Evolutionary conservation across 2,888 invertebrate species (phyloP), one percentile per base, ranked within the genome.

Genomic region (Agrilus mali): DNA sequence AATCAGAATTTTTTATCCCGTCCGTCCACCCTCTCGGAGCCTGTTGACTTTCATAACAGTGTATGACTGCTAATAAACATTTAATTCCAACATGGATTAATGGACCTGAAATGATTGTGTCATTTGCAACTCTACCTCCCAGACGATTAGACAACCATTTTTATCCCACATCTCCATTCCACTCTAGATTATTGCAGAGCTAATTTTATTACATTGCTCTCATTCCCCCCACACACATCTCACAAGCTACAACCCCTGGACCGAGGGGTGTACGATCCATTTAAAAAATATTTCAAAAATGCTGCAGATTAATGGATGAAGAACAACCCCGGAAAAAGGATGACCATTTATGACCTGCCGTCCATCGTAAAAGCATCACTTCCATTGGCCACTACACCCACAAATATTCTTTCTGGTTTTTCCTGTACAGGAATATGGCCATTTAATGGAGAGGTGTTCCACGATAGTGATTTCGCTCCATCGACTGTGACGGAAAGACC

Each of bases 91-190:
- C n/a, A n/a, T n/a, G n/a, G n/a, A n/a, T n/a, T n/a, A n/a, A n/a
- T n/a, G n/a, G n/a, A n/a, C n/a, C n/a, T n/a, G n/a, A n/a, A n/a
- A n/a, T n/a, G n/a, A n/a, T n/a, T n/a, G n/a, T n/a, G n/a, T n/a
- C n/a, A n/a, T n/a, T n/a, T n/a, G n/a, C n/a, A n/a, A n/a, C n/a
- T n/a, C n/a, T n/a, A n/a, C n/a, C n/a, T n/a, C n/a, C n/a, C n/a
- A n/a, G n/a, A n/a, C n/a, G n/a, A n/a, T 43, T 60, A 14, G 60
- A 56, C 48, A 60, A 60, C 38, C 58, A 61, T n/a, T n/a, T 43
- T 40, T 47, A 27, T 51, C 53, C 8, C 60, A 60, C 46, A 42
- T 59, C 7, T 41, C 41, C 7, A 38, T 51, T 13, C 41, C 47
- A 17, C 47, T 53, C 31, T 61, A 27, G 48, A 59, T 39, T 56